Percentiles rank a stretch among this genome's conserved stretches.
phyloP scores from a whole-genome alignment of 2,113 vertebrate genomes.

The Cnemophilus loriae region DNA sequence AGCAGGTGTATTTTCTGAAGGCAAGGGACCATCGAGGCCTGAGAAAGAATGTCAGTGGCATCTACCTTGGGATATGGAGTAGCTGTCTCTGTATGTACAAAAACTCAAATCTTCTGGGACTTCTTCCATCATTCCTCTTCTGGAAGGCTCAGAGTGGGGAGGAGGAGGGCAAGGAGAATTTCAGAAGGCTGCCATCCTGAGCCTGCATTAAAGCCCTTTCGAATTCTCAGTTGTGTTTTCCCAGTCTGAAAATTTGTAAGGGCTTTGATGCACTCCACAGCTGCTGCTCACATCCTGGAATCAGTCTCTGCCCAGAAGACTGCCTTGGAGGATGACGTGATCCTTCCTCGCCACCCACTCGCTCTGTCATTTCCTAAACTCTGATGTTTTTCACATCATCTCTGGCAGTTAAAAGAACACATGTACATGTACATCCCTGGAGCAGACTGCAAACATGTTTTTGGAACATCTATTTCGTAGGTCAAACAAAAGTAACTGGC shows the following conservation, averaged over 20 bases:
- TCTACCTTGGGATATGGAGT: not conserved
- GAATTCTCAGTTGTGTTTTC: not conserved
- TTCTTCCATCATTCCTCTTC: not conserved
- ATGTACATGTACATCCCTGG: not conserved
- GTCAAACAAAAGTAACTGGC: not conserved
- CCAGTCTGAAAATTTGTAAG: not conserved
- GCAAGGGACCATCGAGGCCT: not conserved
- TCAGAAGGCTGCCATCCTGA: not conserved
- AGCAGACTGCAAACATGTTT: not conserved
- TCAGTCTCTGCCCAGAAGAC: not conserved
- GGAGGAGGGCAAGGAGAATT: not conserved
- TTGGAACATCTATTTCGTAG: not conserved
- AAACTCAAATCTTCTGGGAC: not conserved
- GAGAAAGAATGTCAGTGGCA: not conserved
- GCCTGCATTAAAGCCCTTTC: not conserved
- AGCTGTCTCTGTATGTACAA: not conserved
- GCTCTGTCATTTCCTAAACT: conserved; percentile 1
- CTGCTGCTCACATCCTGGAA: conserved; percentile 12
- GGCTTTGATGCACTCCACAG: not conserved
- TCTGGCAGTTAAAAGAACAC: not conserved
- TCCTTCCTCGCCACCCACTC: conserved; percentile 11
- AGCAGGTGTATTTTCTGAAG: not conserved
- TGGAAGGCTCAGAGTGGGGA: not conserved
- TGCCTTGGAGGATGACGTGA: not conserved
- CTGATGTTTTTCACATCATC: not conserved